Evolutionary conservation across 2,888 invertebrate species (phyloP).

Genomic region (Diadromus collaris): DNA sequence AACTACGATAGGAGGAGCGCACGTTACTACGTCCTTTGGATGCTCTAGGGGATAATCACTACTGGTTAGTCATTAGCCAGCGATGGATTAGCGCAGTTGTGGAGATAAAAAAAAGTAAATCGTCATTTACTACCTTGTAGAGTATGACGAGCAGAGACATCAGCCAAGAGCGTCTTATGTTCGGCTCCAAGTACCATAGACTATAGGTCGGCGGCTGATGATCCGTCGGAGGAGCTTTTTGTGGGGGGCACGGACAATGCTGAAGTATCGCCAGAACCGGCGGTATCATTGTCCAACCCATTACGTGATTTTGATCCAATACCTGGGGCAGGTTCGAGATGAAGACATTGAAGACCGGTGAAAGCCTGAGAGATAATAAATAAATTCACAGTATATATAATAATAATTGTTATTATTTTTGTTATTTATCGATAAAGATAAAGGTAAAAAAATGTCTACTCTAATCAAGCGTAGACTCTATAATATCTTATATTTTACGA

Average conservation of each 20-base stretch:
- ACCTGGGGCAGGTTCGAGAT: constrained; percentile 96
- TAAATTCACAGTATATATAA: too few species aligned
- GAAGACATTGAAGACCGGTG: constrained; percentile 98
- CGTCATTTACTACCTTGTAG: constrained; percentile 88
- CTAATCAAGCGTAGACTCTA: too few species aligned
- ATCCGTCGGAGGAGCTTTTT: constrained; percentile 81
- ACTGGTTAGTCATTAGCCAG: background rate
- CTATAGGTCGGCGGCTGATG: constrained; percentile 89
- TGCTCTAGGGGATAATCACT: constrained; percentile 26
- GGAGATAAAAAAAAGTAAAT: background rate
- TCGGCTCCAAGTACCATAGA: constrained; percentile 93
- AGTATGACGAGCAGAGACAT: constrained; percentile 95
- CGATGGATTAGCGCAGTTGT: background rate
- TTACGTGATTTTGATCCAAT: constrained; percentile 96
- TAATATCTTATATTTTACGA: too few species aligned
- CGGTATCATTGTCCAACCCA: constrained; percentile 94
- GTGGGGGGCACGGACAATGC: constrained; percentile 90
- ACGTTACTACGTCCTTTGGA: constrained; percentile 29
- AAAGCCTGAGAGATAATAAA: constrained; percentile 83
- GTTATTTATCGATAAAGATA: too few species aligned
- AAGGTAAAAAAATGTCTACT: too few species aligned
- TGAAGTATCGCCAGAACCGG: constrained; percentile 91
- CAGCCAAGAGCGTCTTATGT: constrained; percentile 95
- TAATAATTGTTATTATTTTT: too few species aligned
- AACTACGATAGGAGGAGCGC: constrained; percentile 16